phyloP scores from a whole-genome alignment of 1,140 invertebrate species.

The Drosophila trapezifrons region DNA sequence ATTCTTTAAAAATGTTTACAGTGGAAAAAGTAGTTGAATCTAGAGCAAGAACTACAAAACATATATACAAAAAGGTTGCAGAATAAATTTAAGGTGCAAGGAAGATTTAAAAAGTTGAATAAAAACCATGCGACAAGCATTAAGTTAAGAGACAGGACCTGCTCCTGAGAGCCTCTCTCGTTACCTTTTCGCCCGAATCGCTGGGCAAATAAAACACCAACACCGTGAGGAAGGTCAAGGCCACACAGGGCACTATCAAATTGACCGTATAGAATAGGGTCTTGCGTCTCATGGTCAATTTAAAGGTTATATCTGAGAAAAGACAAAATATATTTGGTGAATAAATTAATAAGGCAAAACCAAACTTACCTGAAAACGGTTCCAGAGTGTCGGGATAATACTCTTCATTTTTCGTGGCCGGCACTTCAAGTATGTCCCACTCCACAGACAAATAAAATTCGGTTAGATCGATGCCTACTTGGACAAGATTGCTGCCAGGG shows the following conservation, averaged over 20 bases:
- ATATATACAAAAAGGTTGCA: slow-evolving; percentile 11
- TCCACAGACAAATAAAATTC: slow-evolving; percentile 97
- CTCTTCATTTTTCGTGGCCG: slow-evolving; percentile 94
- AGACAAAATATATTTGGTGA: neutral
- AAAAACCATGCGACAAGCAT: slow-evolving; percentile 34
- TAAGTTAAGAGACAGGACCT: neutral
- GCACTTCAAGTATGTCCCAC: slow-evolving; percentile 97
- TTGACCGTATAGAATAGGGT: slow-evolving; percentile 97
- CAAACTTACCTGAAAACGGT: slow-evolving; percentile 90
- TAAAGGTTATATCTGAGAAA: slow-evolving; percentile 95
- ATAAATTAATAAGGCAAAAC: neutral
- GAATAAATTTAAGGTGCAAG: neutral
- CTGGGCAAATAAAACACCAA: slow-evolving; percentile 98
- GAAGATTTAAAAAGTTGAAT: neutral
- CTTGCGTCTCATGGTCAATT: slow-evolving; percentile 96
- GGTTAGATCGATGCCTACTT: slow-evolving; percentile 93
- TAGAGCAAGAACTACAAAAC: slow-evolving; percentile 6
- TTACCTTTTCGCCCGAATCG: slow-evolving; percentile 97
- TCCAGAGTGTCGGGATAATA: slow-evolving; percentile 94
- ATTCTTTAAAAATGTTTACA: neutral
- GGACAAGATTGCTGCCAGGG: slow-evolving; percentile 90
- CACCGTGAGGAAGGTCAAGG: slow-evolving; percentile 96
- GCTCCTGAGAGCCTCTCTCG: neutral
- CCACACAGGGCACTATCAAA: slow-evolving; percentile 95
- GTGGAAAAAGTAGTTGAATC: neutral